Percentiles rank a stretch among this genome's conserved stretches.
These are phyloP conservation scores for Epinotia bilunana DNA, from an alignment of 2,888 invertebrate species.

Conservation along the genomic window DNA sequence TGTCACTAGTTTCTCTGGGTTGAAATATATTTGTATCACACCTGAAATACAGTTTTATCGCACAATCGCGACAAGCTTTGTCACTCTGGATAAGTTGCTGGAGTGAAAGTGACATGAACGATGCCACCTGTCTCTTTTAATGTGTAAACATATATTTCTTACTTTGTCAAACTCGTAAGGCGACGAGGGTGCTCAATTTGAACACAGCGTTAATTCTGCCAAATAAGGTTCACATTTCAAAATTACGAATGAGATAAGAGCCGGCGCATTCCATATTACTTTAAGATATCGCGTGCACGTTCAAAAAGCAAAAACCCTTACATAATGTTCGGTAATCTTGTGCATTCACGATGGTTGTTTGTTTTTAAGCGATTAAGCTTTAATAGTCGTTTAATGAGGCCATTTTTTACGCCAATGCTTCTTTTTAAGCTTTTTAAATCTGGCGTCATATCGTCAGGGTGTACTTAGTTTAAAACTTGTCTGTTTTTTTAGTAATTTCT, in stretches of 20 bases:
- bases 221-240: background rate
- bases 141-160: constrained; percentile 35
- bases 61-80: constrained; percentile 45
- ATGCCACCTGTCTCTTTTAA: constrained; percentile 40
- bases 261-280: background rate
- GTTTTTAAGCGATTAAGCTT: constrained; percentile 34
- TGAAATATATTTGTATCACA: constrained; percentile 1
- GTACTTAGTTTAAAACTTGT: background rate
- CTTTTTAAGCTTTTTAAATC: background rate
- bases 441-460: too few relatives aligned
- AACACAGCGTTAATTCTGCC: background rate
- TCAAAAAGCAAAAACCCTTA: constrained; percentile 38
- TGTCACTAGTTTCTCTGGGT: background rate
- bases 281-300: constrained; percentile 38
- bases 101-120: constrained; percentile 47
- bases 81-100: constrained; percentile 41
- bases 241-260: background rate
- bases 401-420: constrained; percentile 2
- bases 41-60: constrained; percentile 33
- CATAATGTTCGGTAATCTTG: constrained; percentile 31
- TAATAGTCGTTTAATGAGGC: constrained; percentile 28
- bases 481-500: background rate
- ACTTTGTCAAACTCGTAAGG: background rate
- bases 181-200: background rate
- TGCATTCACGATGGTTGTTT: constrained; percentile 37